Evolutionary conservation across 2,113 vertebrate genomes (phyloP).

Genomic region (Chloroceryle aenea): DNA sequence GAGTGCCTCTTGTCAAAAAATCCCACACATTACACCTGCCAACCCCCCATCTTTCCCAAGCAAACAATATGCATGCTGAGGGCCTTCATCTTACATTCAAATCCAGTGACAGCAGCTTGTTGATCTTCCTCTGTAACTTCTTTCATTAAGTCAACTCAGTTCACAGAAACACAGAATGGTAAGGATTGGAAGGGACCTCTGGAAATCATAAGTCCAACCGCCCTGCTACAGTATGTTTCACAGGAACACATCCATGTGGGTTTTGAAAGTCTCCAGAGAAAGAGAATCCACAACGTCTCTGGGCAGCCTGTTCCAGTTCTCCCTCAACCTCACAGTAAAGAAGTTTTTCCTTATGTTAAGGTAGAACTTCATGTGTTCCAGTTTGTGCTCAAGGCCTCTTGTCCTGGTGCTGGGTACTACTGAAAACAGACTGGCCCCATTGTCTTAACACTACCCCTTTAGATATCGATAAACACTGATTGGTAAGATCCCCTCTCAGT

Average conservation of each 20-base stretch:
- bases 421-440: neutral
- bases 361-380: neutral
- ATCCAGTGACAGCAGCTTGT: neutral
- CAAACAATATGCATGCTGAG: accelerated
- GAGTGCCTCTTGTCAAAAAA: neutral
- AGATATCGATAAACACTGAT: neutral
- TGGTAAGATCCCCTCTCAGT: neutral
- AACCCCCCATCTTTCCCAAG: neutral
- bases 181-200: neutral
- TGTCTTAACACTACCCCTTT: neutral
- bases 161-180: neutral
- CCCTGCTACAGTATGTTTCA: neutral
- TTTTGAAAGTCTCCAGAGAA: neutral
- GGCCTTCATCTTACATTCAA: neutral
- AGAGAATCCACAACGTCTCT: neutral
- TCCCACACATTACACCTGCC: accelerated
- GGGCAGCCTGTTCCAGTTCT: neutral
- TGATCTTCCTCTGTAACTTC: neutral
- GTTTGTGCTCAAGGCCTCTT: neutral
- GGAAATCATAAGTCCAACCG: neutral
- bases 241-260: neutral
- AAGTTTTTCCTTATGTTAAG: neutral
- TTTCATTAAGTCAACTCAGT: neutral
- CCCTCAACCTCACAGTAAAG: neutral
- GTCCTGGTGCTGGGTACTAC: neutral